phyloP scores from a whole-genome alignment of 2,113 vertebrate species.

The Pseudopipra pipra region DNA sequence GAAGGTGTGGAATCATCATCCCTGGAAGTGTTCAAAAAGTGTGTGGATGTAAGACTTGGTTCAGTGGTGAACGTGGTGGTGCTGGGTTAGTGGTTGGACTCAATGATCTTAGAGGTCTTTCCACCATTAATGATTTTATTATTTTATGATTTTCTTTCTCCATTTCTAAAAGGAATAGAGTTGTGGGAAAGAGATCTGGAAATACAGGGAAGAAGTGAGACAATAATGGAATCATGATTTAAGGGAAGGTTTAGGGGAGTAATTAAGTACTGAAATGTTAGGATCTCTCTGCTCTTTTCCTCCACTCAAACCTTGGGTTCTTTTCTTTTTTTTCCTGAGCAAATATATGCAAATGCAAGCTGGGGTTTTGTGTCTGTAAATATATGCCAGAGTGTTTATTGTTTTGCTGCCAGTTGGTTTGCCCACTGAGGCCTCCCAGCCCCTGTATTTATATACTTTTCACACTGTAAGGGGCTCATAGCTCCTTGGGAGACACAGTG shows the following conservation, averaged over 20 bases:
- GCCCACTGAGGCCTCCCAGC: not conserved
- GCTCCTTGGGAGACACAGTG: not conserved
- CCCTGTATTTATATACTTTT: not conserved
- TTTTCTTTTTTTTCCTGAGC: not conserved
- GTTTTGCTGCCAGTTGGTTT: not conserved
- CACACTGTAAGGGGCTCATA: not conserved
- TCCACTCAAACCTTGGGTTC: not conserved
- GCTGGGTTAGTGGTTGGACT: not conserved
- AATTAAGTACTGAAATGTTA: not conserved
- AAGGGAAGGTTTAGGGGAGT: not conserved
- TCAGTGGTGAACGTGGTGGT: not conserved
- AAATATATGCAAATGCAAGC: not conserved
- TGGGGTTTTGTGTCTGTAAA: not conserved
- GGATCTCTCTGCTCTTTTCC: not conserved
- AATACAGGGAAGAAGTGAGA: not conserved
- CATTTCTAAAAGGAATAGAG: not conserved
- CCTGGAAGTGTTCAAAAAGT: not conserved
- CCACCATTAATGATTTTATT: not conserved
- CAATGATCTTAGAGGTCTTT: accelerated
- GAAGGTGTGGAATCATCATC: not conserved
- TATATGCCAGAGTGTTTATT: not conserved
- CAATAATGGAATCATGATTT: not conserved
- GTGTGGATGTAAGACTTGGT: too few relatives aligned
- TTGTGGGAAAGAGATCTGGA: not conserved
- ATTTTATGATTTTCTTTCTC: not conserved